A percentile compares a stretch with the other conserved stretches of the same genome.
Evolutionary conservation across 2,888 invertebrate species (phyloP).

Genomic region (Eupithecia exiguata): DNA sequence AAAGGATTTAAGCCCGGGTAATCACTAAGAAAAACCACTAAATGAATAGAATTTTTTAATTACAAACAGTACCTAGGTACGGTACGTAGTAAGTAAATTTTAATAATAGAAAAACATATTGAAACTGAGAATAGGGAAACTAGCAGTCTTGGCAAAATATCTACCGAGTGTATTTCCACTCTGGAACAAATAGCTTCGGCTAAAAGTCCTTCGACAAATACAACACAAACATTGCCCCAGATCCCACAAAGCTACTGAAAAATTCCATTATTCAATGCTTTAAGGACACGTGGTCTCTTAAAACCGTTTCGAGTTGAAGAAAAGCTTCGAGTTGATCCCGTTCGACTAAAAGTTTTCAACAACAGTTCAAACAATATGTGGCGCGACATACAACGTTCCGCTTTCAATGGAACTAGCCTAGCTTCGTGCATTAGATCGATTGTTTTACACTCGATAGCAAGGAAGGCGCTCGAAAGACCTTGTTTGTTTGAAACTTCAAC

Average conservation of each 20-base stretch:
- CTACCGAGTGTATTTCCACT: conserved; percentile 2
- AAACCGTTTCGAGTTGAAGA: conserved; percentile 61
- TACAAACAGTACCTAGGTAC: too few relatives aligned
- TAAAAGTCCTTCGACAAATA: conserved; percentile 29
- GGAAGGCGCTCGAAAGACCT: conserved; percentile 14
- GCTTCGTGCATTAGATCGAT: conserved; percentile 61
- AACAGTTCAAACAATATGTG: conserved; percentile 81
- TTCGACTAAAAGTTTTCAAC: conserved; percentile 80
- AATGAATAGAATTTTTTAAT: too few relatives aligned
- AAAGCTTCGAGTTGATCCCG: conserved; percentile 67
- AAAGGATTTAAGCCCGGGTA: too few relatives aligned
- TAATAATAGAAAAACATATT: too few relatives aligned
- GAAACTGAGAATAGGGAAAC: background rate
- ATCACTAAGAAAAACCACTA: too few relatives aligned
- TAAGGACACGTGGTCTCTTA: conserved; percentile 66
- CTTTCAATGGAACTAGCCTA: conserved; percentile 65
- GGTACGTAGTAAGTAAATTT: too few relatives aligned
- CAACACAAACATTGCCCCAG: conserved; percentile 40
- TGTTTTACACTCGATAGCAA: conserved; percentile 52
- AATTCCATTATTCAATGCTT: conserved; percentile 70
- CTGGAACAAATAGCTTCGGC: conserved; percentile 22
- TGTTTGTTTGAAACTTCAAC: background rate
- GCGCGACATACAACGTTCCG: conserved; percentile 75
- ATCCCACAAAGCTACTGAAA: conserved; percentile 55
- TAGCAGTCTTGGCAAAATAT: background rate